A percentile compares a stretch with the other conserved stretches of the same genome.
These are phyloP conservation scores for Nyctereutes procyonoides DNA, from an alignment of 2,113 vertebrate species.

Conservation along the genomic window DNA sequence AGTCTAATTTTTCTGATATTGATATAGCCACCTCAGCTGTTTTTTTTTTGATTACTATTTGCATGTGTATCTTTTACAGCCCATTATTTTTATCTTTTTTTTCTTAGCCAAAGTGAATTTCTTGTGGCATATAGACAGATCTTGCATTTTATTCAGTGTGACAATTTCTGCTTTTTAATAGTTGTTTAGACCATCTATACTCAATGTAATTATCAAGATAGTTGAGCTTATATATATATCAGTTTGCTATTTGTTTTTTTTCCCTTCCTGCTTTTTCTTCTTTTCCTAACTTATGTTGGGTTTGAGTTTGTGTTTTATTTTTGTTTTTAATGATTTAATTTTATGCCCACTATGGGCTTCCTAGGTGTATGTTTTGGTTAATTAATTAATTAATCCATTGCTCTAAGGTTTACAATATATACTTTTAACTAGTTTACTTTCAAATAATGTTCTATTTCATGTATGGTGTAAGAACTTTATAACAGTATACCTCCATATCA, in stretches of 20 bases:
- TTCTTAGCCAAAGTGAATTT: background rate
- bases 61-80: background rate
- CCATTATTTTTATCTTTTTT: background rate
- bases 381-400: background rate
- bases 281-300: background rate
- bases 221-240: background rate
- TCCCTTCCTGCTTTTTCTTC: background rate
- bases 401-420: background rate
- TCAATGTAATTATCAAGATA: background rate
- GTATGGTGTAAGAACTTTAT: background rate
- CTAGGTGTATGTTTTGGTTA: background rate
- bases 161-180: background rate
- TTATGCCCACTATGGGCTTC: background rate
- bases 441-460: background rate
- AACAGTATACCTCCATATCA: background rate
- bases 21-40: background rate
- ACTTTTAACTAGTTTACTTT: background rate
- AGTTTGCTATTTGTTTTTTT: background rate
- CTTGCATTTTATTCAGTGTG: background rate
- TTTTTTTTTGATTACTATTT: background rate
- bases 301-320: background rate
- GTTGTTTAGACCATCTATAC: background rate
- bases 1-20: background rate
- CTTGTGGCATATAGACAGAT: background rate
- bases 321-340: background rate